Conservation (phyloP, 2,888 invertebrate genomes). For the Sicus ferrugineus region DNA sequence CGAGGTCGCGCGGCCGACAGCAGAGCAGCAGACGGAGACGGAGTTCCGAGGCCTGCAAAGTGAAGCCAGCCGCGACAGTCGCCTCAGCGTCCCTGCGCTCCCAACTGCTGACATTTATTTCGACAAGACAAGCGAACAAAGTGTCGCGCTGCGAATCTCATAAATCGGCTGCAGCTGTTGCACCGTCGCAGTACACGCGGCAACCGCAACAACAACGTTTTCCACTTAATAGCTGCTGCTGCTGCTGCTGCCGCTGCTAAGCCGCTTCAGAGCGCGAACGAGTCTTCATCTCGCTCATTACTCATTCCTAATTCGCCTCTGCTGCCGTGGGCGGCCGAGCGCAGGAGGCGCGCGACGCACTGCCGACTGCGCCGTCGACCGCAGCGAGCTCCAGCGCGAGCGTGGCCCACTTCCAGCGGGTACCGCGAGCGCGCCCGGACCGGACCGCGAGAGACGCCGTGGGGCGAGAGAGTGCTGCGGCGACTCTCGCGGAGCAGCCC, state of each 20-base stretch:
- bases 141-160: constrained; percentile 24
- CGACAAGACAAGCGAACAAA: neutral
- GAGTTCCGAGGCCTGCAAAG: too few species aligned
- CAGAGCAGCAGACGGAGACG: too few species aligned
- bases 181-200: too few species aligned
- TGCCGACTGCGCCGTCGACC: constrained; percentile 7
- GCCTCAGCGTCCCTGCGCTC: too few species aligned
- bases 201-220: constrained; percentile 11
- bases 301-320: constrained; percentile 25
- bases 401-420: constrained; percentile 20
- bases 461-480: neutral
- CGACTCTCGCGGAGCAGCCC: neutral
- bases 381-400: constrained; percentile 4
- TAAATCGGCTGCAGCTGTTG: constrained; percentile 25
- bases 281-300: constrained; percentile 9
- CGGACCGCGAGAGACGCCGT: neutral
- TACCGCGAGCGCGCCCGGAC: neutral
- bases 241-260: neutral
- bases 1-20: neutral
- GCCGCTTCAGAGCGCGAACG: neutral
- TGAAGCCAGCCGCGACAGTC: neutral
- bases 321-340: constrained; percentile 22
- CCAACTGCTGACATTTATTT: neutral
- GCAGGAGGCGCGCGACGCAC: neutral
- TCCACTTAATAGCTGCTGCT: constrained; percentile 9